Base-by-base conservation (phyloP, 2,888 invertebrate species). In the Physocephala rufipes region DNA sequence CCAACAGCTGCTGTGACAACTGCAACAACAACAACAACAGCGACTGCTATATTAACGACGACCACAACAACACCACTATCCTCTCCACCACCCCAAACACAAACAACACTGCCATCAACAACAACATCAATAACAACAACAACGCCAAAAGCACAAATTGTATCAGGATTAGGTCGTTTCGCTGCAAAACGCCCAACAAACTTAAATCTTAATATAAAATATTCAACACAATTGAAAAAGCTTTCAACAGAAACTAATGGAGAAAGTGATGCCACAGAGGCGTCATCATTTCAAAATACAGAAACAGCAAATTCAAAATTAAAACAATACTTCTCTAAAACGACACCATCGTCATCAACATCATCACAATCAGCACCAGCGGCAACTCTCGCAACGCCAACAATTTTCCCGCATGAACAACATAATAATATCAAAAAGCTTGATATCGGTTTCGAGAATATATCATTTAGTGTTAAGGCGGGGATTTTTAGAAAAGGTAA, bases 401-500 rank as follows among this genome's bases (percentile, higher is more conserved):
- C 72, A 47, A 78, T 79, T 49, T 80, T 79, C 63, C 78, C 79
- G 2, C 76, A 79, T 66, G 82, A 83, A 68, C 78, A 82, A 63
- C 77, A 79, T 71, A 80, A 76, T 68, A 75, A 79, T 71, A 78
- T 79, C 67, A 82, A 83, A 70, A 79, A 79, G 68, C 73, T 85
- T 43, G 79, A 84, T 71, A 82, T 85, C 43, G 81, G 81, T 30
- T 85, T 85, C 74, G 79, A 83, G 12, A 82, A 85, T 76, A 78
- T 86, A 49, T 74, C 76, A 9, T 84, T 80, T 71, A 79, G 79
- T 69, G 78, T 74, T 5, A 82, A 78, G 67, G 76, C 80, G 49
- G 86, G 85, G 43, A 77, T 84, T 71, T 79, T 86, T 45, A 81
- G 78, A 71, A 80, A 79, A 77, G 82, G 85, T 85, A 69, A 36